Percentiles rank a stretch among this genome's conserved stretches.
These are phyloP conservation scores for Sthenelais limicola DNA, from an alignment of 2,888 invertebrate species.

Conservation along the genomic window DNA sequence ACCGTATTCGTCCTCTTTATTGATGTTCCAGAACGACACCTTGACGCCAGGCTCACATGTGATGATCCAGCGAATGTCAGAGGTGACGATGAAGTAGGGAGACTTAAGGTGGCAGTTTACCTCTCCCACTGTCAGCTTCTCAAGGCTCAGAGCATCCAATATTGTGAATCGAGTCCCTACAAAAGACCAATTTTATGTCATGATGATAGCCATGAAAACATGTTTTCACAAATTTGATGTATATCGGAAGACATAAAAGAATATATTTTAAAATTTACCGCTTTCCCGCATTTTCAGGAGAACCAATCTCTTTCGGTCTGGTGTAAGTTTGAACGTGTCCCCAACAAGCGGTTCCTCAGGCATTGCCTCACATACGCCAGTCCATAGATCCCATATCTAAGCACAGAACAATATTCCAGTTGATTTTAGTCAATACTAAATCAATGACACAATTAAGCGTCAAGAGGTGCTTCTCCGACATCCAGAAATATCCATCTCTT, in stretches of 20 bases:
- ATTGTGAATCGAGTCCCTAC: constrained; percentile 2
- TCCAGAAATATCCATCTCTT: too few species aligned
- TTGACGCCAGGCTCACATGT: constrained; percentile 25
- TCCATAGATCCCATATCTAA: constrained; percentile 25
- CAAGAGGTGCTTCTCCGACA: too few species aligned
- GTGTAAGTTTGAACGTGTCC: constrained; percentile 17
- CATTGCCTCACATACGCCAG: constrained; percentile 14
- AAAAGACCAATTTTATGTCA: too few species aligned
- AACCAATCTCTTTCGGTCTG: not conserved
- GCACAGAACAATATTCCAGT: too few species aligned
- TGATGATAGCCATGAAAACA: too few species aligned
- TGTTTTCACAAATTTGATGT: too few species aligned
- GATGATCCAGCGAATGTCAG: constrained; percentile 19
- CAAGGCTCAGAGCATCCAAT: constrained; percentile 2
- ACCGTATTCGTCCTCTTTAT: constrained; percentile 6
- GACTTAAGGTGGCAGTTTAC: constrained; percentile 2
- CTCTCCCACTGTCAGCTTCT: constrained; percentile 17
- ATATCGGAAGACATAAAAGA: too few species aligned
- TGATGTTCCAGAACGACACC: constrained; percentile 10
- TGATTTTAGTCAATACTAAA: too few species aligned
- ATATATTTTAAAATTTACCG: constrained; percentile 2
- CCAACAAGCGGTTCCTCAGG: constrained; percentile 14
- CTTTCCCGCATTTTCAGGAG: constrained; percentile 18
- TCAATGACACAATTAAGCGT: too few species aligned
- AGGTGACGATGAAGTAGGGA: constrained; percentile 24